A percentile compares a stretch with the other conserved stretches of the same genome.
Evolutionary conservation across 2,888 invertebrate species (phyloP).

Genomic region (Mythimna impura): DNA sequence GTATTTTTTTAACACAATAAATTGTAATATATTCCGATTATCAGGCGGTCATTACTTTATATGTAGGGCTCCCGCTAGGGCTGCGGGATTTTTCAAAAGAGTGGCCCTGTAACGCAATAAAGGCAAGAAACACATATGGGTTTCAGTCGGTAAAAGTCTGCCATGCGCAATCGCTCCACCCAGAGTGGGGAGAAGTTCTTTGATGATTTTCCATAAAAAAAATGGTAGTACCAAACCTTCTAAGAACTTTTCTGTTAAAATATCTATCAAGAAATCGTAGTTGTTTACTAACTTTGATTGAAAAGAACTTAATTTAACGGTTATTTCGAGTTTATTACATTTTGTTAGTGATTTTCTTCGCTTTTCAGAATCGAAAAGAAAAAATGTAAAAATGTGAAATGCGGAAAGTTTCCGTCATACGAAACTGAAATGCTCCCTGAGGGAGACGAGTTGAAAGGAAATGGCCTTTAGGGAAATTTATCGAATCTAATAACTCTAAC

Average conservation of each 20-base stretch:
- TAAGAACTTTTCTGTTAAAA: neutral
- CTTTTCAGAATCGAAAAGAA: neutral
- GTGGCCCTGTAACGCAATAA: too few species aligned
- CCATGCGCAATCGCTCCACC: too few species aligned
- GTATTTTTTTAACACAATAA: too few species aligned
- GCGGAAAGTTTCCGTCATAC: slow-evolving; percentile 27
- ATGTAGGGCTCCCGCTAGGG: too few species aligned
- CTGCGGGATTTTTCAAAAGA: too few species aligned
- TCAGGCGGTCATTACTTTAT: too few species aligned
- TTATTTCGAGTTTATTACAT: slow-evolving; percentile 17
- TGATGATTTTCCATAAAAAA: too few species aligned
- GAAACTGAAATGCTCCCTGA: slow-evolving; percentile 20
- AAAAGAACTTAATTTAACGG: slow-evolving; percentile 41
- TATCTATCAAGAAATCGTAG: slow-evolving; percentile 6
- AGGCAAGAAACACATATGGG: too few species aligned
- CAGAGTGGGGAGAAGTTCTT: too few species aligned
- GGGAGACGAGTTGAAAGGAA: slow-evolving; percentile 19
- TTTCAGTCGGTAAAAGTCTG: too few species aligned
- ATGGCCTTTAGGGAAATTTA: slow-evolving; percentile 45
- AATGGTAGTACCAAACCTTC: neutral
- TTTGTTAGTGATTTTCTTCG: slow-evolving; percentile 6
- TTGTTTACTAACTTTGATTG: slow-evolving; percentile 14
- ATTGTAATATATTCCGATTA: too few species aligned
- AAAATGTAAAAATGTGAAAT: slow-evolving; percentile 10
- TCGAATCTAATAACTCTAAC: slow-evolving; percentile 28